These are phyloP conservation scores for Micronycteris hirsuta DNA, from an alignment of 2,113 vertebrate species.

Conservation along the genomic window DNA sequence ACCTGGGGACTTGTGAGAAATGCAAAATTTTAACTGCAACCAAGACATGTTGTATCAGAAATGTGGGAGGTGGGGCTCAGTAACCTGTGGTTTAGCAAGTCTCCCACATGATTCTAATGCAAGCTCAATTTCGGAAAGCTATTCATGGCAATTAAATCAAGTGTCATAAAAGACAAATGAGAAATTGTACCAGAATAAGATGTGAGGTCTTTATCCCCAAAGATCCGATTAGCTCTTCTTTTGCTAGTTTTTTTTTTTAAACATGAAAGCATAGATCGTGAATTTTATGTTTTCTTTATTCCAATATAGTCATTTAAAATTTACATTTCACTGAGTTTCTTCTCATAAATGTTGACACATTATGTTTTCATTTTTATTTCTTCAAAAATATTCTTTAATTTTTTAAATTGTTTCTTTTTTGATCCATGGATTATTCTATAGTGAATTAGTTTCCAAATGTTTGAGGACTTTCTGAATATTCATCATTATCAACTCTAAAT, in stretches of 20 bases:
- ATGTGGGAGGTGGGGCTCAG: background rate
- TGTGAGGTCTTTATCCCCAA: background rate
- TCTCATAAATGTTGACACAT: background rate
- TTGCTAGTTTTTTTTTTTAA: background rate
- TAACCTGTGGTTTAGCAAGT: background rate
- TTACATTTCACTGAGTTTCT: background rate
- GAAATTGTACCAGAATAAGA: background rate
- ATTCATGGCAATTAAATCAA: background rate
- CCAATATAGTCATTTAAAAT: background rate
- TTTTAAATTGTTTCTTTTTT: background rate
- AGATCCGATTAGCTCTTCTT: background rate
- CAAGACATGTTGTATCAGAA: background rate
- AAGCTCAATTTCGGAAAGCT: background rate
- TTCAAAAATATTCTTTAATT: background rate
- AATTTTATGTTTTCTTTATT: background rate
- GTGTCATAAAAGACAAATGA: background rate
- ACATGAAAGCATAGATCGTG: background rate
- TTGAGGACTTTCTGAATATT: background rate
- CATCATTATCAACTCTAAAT: background rate
- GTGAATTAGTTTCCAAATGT: background rate
- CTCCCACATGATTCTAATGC: background rate
- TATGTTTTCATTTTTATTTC: background rate
- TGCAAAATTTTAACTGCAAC: background rate
- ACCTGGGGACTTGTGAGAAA: background rate
- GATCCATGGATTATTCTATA: background rate